Base-by-base conservation (phyloP, 2,797 vertebrate species). In the Dryobates pubescens region DNA sequence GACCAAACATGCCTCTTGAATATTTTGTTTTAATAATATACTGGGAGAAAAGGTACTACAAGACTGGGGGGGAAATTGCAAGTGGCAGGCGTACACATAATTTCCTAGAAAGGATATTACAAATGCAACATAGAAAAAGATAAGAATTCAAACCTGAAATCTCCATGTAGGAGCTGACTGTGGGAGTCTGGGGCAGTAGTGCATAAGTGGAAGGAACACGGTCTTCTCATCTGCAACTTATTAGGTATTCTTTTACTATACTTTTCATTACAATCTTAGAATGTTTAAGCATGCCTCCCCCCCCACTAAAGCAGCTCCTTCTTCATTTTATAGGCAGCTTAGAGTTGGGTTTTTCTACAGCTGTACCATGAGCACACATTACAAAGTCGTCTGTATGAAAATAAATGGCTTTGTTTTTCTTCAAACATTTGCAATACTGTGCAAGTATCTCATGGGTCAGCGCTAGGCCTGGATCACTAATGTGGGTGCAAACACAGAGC, bases 301-400 rank as follows among this genome's bases (percentile, higher is more conserved):
- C 65, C 72, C 77, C 69, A 24, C 58, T 80, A 63, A 87, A 88
- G 56, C 65, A 77, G 58, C 41, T 74, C 70, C 47, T 88, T 79
- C 64, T 63, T 71, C n/a, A 64, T 76, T 93, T 88, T 82, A 58
- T 53, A 56, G 86, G 56, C 17, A 24, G 1, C 7, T 84, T 61
- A 91, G 63, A 83, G 49, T 77, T 88, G 68, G 23, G 38, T 89
- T 90, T 43, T 94, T 82, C 82, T 85, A 32, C 63, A 80, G 54
- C 78, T 89, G 78, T 91, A 82, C 11, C 23, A 80, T 67, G 47
- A 94, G 67, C 56, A 15, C 38, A 41, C 27, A 30, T 68, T 69
- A 24, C 67, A 82, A 58, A 77, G 24, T 54, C 74, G 34, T 64
- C 65, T 71, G 29, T 70, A 86, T 80, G 49, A 38, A 82, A 82